phyloP scores from a whole-genome alignment of 2,888 invertebrate species.

The Tineola bisselliella region DNA sequence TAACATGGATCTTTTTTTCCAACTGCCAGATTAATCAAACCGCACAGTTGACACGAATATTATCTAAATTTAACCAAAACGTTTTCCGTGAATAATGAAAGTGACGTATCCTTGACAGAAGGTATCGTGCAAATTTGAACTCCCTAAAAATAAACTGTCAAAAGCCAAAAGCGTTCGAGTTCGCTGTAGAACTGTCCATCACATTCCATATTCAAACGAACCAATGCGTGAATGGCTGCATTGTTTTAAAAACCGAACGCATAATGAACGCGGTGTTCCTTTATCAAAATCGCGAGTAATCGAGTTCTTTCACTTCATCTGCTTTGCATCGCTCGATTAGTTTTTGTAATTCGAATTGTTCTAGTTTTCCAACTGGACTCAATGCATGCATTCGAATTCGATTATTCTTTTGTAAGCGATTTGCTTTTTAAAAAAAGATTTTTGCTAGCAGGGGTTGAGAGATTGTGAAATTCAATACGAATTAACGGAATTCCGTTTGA shows the following conservation, averaged over 20 bases:
- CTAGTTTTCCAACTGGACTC: slow-evolving; percentile 37
- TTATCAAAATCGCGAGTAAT: slow-evolving; percentile 50
- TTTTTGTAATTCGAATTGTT: slow-evolving; percentile 28
- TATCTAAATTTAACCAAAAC: neutral
- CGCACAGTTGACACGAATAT: too few species aligned
- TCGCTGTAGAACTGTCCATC: slow-evolving; percentile 45
- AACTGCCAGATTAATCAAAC: neutral
- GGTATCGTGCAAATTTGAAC: slow-evolving; percentile 29
- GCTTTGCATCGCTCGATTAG: slow-evolving; percentile 33
- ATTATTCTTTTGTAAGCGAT: slow-evolving; percentile 28
- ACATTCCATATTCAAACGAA: slow-evolving; percentile 57
- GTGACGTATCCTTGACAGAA: slow-evolving; percentile 27
- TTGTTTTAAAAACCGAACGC: slow-evolving; percentile 60
- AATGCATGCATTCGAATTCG: slow-evolving; percentile 46
- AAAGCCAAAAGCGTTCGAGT: slow-evolving; percentile 28
- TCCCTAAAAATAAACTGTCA: slow-evolving; percentile 47
- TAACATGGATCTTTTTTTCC: slow-evolving; percentile 4
- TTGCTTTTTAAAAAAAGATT: slow-evolving; percentile 22
- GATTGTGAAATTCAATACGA: slow-evolving; percentile 58
- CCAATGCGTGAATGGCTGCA: slow-evolving; percentile 50
- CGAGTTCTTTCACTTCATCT: slow-evolving; percentile 62
- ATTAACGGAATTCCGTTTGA: slow-evolving; percentile 53
- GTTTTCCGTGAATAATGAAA: neutral
- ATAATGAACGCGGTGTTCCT: slow-evolving; percentile 49
- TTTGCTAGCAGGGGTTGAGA: slow-evolving; percentile 33